Evolutionary conservation across 2,888 invertebrate species (phyloP), one percentile per base, ranked within the genome.

Genomic region (Platycheirus albimanus): DNA sequence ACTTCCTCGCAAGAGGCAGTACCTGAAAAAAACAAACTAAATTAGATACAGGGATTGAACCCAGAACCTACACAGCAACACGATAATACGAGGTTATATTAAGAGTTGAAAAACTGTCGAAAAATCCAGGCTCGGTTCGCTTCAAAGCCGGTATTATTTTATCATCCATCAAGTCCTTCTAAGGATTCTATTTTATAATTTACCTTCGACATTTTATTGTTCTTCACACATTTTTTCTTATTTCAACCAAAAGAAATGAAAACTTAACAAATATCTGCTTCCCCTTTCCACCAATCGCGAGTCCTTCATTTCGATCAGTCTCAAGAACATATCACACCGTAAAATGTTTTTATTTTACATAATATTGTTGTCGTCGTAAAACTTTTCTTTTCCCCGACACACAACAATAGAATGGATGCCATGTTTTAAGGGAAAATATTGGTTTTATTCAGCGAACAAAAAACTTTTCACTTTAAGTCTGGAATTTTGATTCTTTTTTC

Each of bases 401-500:
- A 28, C 13, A 17, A 15, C 11, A 58, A 58, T 5, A 51, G 11
- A 45, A 43, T 2, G n/a, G 15, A 28, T 15, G n/a, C 15, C 33
- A 10, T 43, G 36, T 45, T 43, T 45, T 19, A 4, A 19, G 3
- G 13, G 30, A 11, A 30, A 43, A 43, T 15, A 51, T 66, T 51
- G 30, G 24, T 51, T 66, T 66, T n/a, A n/a, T 11, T 8, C 20
- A 24, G 4, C 41, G 30, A 54, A 63, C 33, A 24, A 24, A 63
- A 67, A 67, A 54, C 45, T 54, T 67, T 54, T 45, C 13, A 33
- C 67, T 45, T 33, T 2, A 45, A 45, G 54, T 54, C 33, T 43
- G n/a, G 38, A 15, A 51, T 17, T 41, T 51, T 19, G 0, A 10
- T 61, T 5, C 47, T 33, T 20, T 20, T 36, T 24, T 5, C 5